A percentile compares a stretch with the other conserved stretches of the same genome.
Conservation (phyloP, 2,888 invertebrate genomes). For the Hofmannophila pseudospretella region DNA sequence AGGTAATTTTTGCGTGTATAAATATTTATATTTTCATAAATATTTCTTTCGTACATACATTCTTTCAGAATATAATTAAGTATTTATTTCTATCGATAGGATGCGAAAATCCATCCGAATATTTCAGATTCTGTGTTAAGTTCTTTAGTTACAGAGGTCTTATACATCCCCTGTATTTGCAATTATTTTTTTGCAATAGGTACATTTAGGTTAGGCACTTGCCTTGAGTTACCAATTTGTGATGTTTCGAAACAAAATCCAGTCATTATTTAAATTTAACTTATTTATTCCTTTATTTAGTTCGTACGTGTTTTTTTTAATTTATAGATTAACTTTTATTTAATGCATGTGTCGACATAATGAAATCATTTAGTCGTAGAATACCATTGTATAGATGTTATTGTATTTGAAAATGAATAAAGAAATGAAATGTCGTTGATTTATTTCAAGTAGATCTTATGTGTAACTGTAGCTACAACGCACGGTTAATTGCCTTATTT, state of each 20-base stretch:
- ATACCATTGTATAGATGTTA: constrained; percentile 77
- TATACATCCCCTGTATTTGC: too few relatives aligned
- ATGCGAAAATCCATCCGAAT: too few relatives aligned
- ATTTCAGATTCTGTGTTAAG: too few relatives aligned
- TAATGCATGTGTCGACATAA: constrained; percentile 68
- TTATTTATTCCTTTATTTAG: constrained; percentile 27
- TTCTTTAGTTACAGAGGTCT: too few relatives aligned
- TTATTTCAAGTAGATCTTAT: constrained; percentile 25
- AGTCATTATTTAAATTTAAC: constrained; percentile 29
- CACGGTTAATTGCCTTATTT: too few relatives aligned
- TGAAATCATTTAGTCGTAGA: constrained; percentile 68
- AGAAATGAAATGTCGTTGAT: constrained; percentile 43
- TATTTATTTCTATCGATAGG: too few relatives aligned
- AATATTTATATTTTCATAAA: too few relatives aligned
- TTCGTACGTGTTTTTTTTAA: constrained; percentile 1
- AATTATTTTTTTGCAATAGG: too few relatives aligned
- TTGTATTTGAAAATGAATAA: constrained; percentile 76
- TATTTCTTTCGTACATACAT: too few relatives aligned
- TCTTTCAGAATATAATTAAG: too few relatives aligned
- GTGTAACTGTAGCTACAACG: too few relatives aligned
- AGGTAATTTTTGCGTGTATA: too few relatives aligned
- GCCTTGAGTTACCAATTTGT: constrained; percentile 34
- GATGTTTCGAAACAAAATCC: constrained; percentile 36
- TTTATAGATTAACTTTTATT: constrained; percentile 15
- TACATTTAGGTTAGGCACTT: constrained; percentile 7